Evolutionary conservation across 2,113 vertebrate genomes (phyloP).

Genomic region (Kryptolebias marmoratus): DNA sequence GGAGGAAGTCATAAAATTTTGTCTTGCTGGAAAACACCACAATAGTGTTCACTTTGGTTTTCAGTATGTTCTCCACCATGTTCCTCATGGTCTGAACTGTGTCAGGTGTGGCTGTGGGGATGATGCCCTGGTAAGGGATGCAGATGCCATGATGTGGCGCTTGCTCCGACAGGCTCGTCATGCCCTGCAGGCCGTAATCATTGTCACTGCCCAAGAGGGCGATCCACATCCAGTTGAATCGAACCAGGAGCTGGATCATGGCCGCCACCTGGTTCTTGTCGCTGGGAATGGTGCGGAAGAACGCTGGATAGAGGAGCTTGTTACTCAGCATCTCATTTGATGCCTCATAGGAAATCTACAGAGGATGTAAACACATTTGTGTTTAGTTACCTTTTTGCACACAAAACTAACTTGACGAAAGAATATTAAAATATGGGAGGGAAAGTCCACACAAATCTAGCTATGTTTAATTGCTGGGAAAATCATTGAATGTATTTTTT

Average conservation of each 20-base stretch:
- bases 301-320: constrained; percentile 75
- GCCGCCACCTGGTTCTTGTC: constrained; percentile 82
- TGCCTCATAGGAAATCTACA: constrained; percentile 85
- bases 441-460: no score
- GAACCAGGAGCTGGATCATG: constrained; percentile 77
- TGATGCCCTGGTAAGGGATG: constrained; percentile 82
- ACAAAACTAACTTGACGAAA: no score
- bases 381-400: background rate
- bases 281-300: constrained; percentile 84
- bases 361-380: background rate
- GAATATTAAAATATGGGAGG: no score
- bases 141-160: constrained; percentile 71
- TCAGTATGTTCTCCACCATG: constrained; percentile 70
- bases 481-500: no score
- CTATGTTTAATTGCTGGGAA: no score
- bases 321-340: constrained; percentile 80
- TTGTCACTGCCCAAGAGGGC: constrained; percentile 82
- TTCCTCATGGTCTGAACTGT: constrained; percentile 58
- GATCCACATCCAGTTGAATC: constrained; percentile 86
- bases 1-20: constrained; percentile 73
- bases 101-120: constrained; percentile 58
- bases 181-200: constrained; percentile 79
- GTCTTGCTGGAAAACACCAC: constrained; percentile 82
- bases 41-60: constrained; percentile 77
- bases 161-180: constrained; percentile 70